Conservation (phyloP, 2,797 vertebrate genomes). For the Threskiornis aethiopicus region DNA sequence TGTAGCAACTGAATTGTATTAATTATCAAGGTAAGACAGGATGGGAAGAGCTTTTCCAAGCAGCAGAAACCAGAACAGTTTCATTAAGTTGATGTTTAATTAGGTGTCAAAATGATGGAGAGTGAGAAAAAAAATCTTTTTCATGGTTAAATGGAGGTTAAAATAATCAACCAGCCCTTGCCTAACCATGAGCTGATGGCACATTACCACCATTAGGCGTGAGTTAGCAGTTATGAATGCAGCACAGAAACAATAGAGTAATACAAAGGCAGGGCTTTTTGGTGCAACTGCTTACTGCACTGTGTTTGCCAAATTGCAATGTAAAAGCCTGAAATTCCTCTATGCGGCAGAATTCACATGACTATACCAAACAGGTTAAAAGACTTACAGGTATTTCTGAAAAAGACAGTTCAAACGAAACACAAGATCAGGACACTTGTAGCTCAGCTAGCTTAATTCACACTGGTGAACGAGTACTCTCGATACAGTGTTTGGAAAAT, state of each 20-base stretch:
- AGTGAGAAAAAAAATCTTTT: neutral
- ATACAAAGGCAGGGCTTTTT: neutral
- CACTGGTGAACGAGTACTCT: neutral
- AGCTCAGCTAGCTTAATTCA: neutral
- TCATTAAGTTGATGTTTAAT: neutral
- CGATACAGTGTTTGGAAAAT: neutral
- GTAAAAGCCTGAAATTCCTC: neutral
- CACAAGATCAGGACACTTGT: neutral
- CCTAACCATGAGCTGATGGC: neutral
- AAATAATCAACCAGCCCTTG: neutral
- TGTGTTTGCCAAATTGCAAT: neutral
- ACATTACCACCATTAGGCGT: neutral
- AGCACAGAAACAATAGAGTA: neutral
- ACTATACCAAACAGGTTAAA: neutral
- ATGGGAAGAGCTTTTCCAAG: neutral
- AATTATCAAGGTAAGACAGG: neutral
- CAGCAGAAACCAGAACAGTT: neutral
- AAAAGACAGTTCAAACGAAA: neutral
- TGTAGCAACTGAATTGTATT: neutral
- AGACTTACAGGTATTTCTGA: neutral
- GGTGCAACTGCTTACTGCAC: neutral
- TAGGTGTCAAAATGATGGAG: neutral
- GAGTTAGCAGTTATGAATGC: neutral
- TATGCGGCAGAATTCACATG: neutral
- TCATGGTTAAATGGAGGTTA: neutral